Conservation (phyloP, 2,113 vertebrate species). For the Cololabis saira region DNA sequence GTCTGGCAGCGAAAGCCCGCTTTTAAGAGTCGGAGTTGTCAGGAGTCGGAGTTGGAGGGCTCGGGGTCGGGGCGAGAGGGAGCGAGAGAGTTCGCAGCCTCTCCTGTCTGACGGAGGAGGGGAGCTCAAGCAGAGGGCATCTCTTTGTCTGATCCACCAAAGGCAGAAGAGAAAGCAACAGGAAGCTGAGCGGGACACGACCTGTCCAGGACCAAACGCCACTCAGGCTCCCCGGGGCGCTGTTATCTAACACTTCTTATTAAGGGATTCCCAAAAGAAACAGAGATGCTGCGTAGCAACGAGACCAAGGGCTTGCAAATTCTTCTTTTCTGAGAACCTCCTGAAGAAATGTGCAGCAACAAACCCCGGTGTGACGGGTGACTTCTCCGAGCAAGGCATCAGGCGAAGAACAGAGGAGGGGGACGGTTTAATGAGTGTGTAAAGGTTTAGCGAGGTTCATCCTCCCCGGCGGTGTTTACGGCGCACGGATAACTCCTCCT, state of each 20-base stretch:
- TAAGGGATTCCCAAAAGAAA: constrained; percentile 32
- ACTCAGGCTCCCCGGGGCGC: not conserved
- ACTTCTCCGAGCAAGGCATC: no score
- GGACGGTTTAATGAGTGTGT: no score
- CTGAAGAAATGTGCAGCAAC: no score
- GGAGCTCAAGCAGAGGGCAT: constrained; percentile 45
- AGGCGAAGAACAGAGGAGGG: no score
- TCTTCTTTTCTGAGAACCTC: no score
- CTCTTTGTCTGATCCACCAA: constrained; percentile 39
- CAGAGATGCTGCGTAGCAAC: constrained; percentile 14
- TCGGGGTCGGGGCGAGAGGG: not conserved
- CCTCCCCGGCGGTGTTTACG: not conserved
- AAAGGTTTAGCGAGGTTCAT: not conserved
- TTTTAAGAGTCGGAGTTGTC: not conserved
- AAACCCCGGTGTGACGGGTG: no score
- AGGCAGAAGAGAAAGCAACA: constrained; percentile 21
- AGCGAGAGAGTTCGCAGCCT: constrained; percentile 18
- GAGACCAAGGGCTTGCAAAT: not conserved
- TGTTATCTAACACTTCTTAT: constrained; percentile 43
- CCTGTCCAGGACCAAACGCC: constrained; percentile 15
- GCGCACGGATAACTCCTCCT: constrained; percentile 4
- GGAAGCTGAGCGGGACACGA: constrained; percentile 24
- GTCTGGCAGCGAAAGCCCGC: constrained; percentile 27
- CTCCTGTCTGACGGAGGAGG: constrained; percentile 44
- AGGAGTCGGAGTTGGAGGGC: constrained; percentile 1